Base-by-base conservation (phyloP, 1,140 invertebrate genomes). In the Bicyclus anynana region DNA sequence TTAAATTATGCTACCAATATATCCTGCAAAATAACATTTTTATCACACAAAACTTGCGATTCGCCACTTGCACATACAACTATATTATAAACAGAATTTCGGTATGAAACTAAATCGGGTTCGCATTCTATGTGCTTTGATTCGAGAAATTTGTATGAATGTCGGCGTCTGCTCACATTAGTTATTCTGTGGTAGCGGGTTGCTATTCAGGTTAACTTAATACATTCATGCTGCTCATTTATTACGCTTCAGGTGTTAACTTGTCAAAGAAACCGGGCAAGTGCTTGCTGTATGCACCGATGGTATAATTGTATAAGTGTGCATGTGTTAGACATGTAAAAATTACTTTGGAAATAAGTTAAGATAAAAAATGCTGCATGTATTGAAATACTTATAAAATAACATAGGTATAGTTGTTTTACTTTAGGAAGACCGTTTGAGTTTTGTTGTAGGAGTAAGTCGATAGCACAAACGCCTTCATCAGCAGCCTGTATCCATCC, bases 241-340 rank as follows among this genome's bases (percentile, higher is more conserved):
- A 58, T 58, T 44, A 58, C 21, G 16, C 46, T 59, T 23, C 35
- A 52, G 50, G 50, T 59, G 50, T 53, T 53, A 53, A 47, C 50
- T 53, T 53, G 50, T 53, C 16, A 49, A 47, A 49, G 57, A 59
- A 59, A 50, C 57, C 50, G 35, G 40, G 50, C 18, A 59, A 59
- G 33, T 42, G 57, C 51, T 38, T 14, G 33, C 51, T 44, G 12
- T 53, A 29, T 53, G 35, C 57, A 49, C 21, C 10, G 18, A 44
- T n/a, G 7, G 40, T 9, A 9, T 44, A 20, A 44, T 20, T 18
- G n/a, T 9, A 44, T 44, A 44, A 14, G 14, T 17, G 12, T 17
- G 12, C 13, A 35, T 35, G 10, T 4, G 33, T 6, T 12, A n/a
- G 16, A 38, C 37, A 6, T 38, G 23, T 23, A 23, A 23, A 23